Conservation (phyloP, 1,140 invertebrate species). For the Ips typographus region DNA sequence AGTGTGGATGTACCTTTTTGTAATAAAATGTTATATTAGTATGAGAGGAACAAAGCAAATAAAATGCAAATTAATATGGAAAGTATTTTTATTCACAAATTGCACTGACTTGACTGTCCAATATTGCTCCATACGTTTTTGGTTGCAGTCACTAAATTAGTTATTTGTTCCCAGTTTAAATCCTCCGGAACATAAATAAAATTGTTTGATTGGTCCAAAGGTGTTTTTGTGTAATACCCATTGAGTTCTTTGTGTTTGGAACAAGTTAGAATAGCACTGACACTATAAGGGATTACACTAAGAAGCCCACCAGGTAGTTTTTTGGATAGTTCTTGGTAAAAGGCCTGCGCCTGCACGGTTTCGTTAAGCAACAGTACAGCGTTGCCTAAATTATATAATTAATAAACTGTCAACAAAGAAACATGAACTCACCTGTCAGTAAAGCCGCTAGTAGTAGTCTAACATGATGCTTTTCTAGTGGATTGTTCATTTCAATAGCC, state of each 20-base stretch:
- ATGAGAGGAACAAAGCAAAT: too few relatives aligned
- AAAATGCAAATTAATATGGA: too few relatives aligned
- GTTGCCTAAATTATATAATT: constrained; percentile 31
- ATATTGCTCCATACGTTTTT: constrained; percentile 42
- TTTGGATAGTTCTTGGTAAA: constrained; percentile 25
- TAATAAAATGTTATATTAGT: too few relatives aligned
- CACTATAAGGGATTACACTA: constrained; percentile 20
- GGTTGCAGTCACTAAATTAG: constrained; percentile 21
- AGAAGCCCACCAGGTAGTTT: constrained; percentile 36
- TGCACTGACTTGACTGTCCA: constrained; percentile 36
- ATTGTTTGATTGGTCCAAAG: constrained; percentile 25
- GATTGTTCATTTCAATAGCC: constrained; percentile 21
- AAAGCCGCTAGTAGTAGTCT: constrained; percentile 31
- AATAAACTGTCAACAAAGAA: background rate
- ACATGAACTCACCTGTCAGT: constrained; percentile 28
- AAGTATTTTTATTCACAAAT: background rate
- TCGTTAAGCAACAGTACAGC: constrained; percentile 36
- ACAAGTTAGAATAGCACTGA: constrained; percentile 19
- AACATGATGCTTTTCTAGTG: constrained; percentile 20
- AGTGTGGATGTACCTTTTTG: too few relatives aligned
- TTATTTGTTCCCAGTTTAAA: constrained; percentile 15
- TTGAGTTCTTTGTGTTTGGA: constrained; percentile 30
- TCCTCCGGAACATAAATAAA: constrained; percentile 10
- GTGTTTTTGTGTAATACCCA: constrained; percentile 30
- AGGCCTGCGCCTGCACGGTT: background rate